Percentiles rank a stretch among this genome's conserved stretches.
Conservation (phyloP, 2,113 vertebrate genomes). For the Procavia capensis region DNA sequence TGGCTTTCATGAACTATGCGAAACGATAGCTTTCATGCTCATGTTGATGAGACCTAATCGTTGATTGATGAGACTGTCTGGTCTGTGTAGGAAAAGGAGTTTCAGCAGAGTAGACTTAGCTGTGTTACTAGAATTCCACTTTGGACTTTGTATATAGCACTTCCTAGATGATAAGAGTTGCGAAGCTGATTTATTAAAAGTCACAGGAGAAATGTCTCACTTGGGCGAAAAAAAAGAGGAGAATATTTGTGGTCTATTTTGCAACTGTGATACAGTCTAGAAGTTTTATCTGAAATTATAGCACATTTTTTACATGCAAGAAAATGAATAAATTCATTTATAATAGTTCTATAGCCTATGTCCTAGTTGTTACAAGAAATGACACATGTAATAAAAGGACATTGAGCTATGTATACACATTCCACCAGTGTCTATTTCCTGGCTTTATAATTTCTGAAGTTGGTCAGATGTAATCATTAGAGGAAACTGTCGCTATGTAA, state of each 20-base stretch:
- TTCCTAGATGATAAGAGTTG: constrained; percentile 30
- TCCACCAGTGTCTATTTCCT: background rate
- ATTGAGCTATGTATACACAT: background rate
- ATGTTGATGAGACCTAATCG: background rate
- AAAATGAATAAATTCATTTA: background rate
- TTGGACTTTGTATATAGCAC: constrained; percentile 1
- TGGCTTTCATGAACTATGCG: constrained; percentile 17
- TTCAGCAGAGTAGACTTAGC: background rate
- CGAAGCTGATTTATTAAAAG: background rate
- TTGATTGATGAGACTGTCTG: constrained; percentile 1
- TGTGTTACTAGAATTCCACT: background rate
- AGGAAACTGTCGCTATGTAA: background rate
- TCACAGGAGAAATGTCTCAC: background rate
- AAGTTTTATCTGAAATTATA: background rate
- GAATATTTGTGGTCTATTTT: background rate
- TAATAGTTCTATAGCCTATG: background rate
- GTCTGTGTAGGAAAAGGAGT: background rate
- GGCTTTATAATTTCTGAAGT: background rate
- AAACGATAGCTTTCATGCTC: background rate
- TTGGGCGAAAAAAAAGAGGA: background rate
- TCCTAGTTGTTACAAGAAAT: background rate
- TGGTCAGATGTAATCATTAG: background rate
- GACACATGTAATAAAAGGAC: background rate
- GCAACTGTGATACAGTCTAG: background rate
- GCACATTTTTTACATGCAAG: constrained; percentile 15